Evolutionary conservation across 2,797 vertebrate genomes (phyloP).

Genomic region (Sebastes taczanowskii): DNA sequence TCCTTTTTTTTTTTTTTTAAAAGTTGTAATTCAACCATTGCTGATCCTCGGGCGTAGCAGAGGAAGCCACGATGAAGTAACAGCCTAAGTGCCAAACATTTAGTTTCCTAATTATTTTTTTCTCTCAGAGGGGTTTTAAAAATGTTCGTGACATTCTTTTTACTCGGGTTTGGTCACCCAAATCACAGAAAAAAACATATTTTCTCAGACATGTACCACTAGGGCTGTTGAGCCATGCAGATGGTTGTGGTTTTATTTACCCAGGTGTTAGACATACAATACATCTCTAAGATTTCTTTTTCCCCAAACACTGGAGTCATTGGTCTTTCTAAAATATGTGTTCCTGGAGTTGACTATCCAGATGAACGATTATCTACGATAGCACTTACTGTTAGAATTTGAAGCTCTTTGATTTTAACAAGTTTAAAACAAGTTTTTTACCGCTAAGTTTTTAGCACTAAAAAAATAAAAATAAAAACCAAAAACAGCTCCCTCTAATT

Average conservation of each 20-base stretch:
- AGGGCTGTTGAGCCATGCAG: conserved; percentile 27
- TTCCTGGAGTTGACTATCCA: background rate
- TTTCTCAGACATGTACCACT: conserved; percentile 11
- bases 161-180: background rate
- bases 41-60: conserved; percentile 49
- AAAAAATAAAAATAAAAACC: no score
- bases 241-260: conserved; percentile 31
- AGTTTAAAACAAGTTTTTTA: background rate
- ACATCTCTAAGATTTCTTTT: background rate
- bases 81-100: conserved; percentile 76
- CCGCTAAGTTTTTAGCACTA: background rate
- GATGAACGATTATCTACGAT: background rate
- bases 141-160: conserved; percentile 47
- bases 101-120: conserved; percentile 68
- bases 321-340: background rate
- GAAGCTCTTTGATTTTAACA: conserved; percentile 9
- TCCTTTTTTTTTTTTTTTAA: background rate
- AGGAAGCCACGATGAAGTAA: conserved; percentile 67
- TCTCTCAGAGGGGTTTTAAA: conserved; percentile 50
- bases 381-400: conserved; percentile 55
- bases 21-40: conserved; percentile 32
- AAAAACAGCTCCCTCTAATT: background rate
- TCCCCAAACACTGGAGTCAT: background rate
- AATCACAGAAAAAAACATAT: background rate
- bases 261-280: background rate